A percentile compares a stretch with the other conserved stretches of the same genome.
phyloP scores from a whole-genome alignment of 2,797 vertebrate genomes.

The Bryconaethiops microstoma region DNA sequence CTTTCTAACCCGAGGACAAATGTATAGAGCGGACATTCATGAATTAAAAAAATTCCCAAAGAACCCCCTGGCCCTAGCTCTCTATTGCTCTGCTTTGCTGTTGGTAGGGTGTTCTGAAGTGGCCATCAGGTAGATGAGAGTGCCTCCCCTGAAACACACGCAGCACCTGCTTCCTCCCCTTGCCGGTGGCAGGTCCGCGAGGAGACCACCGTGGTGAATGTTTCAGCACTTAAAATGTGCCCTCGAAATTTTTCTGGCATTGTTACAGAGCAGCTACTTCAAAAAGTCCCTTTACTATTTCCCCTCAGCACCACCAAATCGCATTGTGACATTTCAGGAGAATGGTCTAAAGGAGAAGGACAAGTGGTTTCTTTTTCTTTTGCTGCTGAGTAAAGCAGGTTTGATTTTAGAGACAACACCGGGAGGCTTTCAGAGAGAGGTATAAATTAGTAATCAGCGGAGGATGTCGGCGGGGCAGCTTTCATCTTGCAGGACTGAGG shows the following conservation, averaged over 20 bases:
- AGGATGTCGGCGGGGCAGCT: neutral
- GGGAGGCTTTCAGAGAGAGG: conserved; percentile 8
- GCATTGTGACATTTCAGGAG: conserved; percentile 20
- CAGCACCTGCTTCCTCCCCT: conserved; percentile 50
- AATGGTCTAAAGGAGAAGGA: neutral
- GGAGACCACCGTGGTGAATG: conserved; percentile 32
- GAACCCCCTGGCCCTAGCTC: neutral
- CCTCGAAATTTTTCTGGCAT: conserved; percentile 23
- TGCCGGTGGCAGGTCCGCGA: neutral
- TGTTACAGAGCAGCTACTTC: conserved; percentile 30
- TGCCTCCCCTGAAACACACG: conserved; percentile 30
- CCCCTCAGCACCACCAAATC: conserved; percentile 17
- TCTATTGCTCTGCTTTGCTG: conserved; percentile 21
- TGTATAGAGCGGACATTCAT: conserved; percentile 16
- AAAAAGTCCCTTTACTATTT: conserved; percentile 37
- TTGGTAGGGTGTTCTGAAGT: conserved; percentile 32
- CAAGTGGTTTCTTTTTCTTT: conserved; percentile 19
- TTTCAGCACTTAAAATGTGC: conserved; percentile 46
- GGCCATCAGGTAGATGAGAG: conserved; percentile 44
- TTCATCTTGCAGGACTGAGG: conserved; percentile 9
- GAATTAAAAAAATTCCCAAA: conserved; percentile 36
- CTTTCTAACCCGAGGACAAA: conserved; percentile 3
- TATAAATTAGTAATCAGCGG: conserved; percentile 43
- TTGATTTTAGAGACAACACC: neutral
- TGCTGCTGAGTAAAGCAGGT: conserved; percentile 11